A percentile compares a stretch with the other conserved stretches of the same genome.
phyloP scores from a whole-genome alignment of 2,888 invertebrate species.

The Leuctra nigra region DNA sequence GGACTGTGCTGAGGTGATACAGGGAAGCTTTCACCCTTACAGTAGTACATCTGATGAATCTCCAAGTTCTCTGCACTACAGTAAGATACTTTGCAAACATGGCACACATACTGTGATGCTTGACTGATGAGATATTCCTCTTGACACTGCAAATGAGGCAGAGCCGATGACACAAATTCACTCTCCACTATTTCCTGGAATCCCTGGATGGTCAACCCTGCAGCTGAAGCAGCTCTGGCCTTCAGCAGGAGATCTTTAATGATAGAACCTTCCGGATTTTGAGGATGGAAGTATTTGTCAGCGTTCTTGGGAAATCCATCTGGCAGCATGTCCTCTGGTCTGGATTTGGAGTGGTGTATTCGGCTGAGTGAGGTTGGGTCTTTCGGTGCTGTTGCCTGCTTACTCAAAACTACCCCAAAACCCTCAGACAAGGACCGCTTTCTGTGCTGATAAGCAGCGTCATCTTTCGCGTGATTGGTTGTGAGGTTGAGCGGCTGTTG shows the following conservation, averaged over 20 bases:
- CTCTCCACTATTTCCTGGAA: neutral
- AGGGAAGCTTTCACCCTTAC: slow-evolving; percentile 51
- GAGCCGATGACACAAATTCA: neutral
- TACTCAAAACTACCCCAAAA: slow-evolving; percentile 37
- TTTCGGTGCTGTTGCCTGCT: neutral
- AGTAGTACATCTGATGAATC: slow-evolving; percentile 71
- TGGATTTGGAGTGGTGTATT: slow-evolving; percentile 37
- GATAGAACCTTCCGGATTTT: slow-evolving; percentile 51
- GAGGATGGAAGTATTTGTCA: slow-evolving; percentile 45
- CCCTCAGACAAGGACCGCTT: slow-evolving; percentile 54
- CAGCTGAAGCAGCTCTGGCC: slow-evolving; percentile 38
- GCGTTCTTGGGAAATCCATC: neutral
- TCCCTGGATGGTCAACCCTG: neutral
- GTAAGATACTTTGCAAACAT: slow-evolving; percentile 70
- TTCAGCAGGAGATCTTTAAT: slow-evolving; percentile 75
- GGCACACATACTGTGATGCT: slow-evolving; percentile 58
- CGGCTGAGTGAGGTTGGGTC: slow-evolving; percentile 10
- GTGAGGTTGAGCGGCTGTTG: slow-evolving; percentile 53
- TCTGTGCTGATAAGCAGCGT: slow-evolving; percentile 43
- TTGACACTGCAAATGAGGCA: neutral
- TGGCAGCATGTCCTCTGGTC: slow-evolving; percentile 26
- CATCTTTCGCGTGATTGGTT: slow-evolving; percentile 37
- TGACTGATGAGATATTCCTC: slow-evolving; percentile 4
- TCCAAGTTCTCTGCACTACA: slow-evolving; percentile 74
- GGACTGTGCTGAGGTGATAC: slow-evolving; percentile 22